Percentiles rank a stretch among this genome's conserved stretches.
These are phyloP conservation scores for Anarrhichthys ocellatus DNA, from an alignment of 2,113 vertebrate genomes.

Conservation along the genomic window DNA sequence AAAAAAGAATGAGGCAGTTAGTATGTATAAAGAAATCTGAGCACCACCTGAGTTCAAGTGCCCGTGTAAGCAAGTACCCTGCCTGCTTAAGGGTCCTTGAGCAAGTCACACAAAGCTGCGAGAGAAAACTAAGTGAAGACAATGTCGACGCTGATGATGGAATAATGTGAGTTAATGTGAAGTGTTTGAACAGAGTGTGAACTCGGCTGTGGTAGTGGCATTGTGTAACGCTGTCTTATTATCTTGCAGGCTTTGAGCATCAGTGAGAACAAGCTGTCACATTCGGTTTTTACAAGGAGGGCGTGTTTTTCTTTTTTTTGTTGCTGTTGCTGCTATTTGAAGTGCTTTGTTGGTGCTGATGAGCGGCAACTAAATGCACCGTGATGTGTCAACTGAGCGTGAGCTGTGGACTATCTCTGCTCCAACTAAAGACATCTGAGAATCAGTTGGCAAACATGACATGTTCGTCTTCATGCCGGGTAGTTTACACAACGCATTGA, in stretches of 20 bases:
- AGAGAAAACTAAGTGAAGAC: background rate
- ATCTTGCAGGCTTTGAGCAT: slow-evolving; percentile 31
- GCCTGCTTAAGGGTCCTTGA: background rate
- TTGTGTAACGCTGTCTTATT: slow-evolving; percentile 12
- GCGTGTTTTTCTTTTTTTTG: slow-evolving; percentile 5
- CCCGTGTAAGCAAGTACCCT: background rate
- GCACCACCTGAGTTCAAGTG: background rate
- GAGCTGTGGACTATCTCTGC: slow-evolving; percentile 22
- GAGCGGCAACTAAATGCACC: slow-evolving; percentile 49
- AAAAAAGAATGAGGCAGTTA: background rate
- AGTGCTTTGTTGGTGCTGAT: slow-evolving; percentile 33
- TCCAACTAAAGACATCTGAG: slow-evolving; percentile 41
- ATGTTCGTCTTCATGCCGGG: slow-evolving; percentile 21
- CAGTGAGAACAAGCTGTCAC: slow-evolving; percentile 32
- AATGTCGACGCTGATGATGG: slow-evolving; percentile 17
- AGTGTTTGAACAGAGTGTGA: slow-evolving; percentile 1
- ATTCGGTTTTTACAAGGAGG: slow-evolving; percentile 25
- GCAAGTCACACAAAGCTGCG: background rate
- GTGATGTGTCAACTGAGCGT: slow-evolving; percentile 46
- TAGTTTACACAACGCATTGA: slow-evolving; percentile 9
- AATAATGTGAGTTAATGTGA: slow-evolving; percentile 32
- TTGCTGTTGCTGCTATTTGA: slow-evolving; percentile 14
- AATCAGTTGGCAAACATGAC: slow-evolving; percentile 43
- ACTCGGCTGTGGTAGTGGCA: background rate
- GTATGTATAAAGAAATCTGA: background rate